Percentiles rank a stretch among this genome's conserved stretches.
phyloP scores from a whole-genome alignment of 2,113 vertebrate genomes.

The Halichoeres trimaculatus region DNA sequence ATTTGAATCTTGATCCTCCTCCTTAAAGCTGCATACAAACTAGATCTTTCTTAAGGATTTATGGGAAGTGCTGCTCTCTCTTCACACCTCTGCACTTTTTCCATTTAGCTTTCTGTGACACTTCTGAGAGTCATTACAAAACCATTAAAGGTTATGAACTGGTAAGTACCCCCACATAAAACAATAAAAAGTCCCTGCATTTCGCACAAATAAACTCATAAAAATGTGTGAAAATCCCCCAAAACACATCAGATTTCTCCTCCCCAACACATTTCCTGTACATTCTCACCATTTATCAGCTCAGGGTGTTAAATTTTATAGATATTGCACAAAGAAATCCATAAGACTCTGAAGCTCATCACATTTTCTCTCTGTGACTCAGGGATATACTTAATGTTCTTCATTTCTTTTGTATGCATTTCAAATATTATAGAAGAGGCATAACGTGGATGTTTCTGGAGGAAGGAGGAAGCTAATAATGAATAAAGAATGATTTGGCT shows the following conservation, averaged over 20 bases:
- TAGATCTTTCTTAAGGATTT: conserved; percentile 33
- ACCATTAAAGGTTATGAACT: conserved; percentile 45
- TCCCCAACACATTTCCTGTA: conserved; percentile 7
- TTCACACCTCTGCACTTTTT: conserved; percentile 44
- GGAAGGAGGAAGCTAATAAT: too few relatives aligned
- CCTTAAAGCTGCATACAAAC: conserved; percentile 26
- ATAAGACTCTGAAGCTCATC: background rate
- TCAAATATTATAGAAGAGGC: background rate
- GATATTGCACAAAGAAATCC: conserved; percentile 13
- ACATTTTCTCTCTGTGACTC: background rate
- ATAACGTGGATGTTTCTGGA: background rate
- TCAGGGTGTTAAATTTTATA: conserved; percentile 10
- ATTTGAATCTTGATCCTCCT: conserved; percentile 31
- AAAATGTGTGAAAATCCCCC: background rate
- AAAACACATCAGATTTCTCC: background rate
- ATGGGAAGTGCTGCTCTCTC: conserved; percentile 29
- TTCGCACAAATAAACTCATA: conserved; percentile 12
- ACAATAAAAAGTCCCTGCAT: background rate
- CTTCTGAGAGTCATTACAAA: conserved; percentile 39
- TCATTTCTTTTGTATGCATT: background rate
- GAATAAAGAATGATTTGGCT: too few relatives aligned
- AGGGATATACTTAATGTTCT: background rate
- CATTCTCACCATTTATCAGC: conserved; percentile 31
- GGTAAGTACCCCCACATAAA: background rate
- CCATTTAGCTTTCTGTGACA: conserved; percentile 17